phyloP scores from a whole-genome alignment of 2,797 vertebrate species.

The Psittacula echo region DNA sequence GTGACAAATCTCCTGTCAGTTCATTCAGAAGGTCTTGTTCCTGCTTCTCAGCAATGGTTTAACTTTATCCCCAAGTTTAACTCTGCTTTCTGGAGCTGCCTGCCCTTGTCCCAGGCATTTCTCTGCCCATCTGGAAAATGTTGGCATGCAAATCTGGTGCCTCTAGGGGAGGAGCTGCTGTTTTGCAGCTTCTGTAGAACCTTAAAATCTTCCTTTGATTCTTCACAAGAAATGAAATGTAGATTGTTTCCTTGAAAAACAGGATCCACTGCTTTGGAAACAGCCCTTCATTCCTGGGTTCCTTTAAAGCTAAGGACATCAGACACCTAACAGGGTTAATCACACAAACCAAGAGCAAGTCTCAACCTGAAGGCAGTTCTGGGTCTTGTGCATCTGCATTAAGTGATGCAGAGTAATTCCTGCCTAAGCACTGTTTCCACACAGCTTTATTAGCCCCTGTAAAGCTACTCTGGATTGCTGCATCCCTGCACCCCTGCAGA shows the following conservation, averaged over 20 bases:
- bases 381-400: slow-evolving; percentile 36
- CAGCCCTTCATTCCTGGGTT: slow-evolving; percentile 56
- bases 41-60: background rate
- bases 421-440: slow-evolving; percentile 55
- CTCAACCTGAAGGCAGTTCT: slow-evolving; percentile 52
- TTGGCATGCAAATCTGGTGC: background rate
- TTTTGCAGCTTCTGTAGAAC: slow-evolving; percentile 42
- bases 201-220: slow-evolving; percentile 62
- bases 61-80: background rate
- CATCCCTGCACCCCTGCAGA: background rate
- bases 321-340: slow-evolving; percentile 63
- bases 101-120: background rate
- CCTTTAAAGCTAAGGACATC: slow-evolving; percentile 65
- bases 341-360: slow-evolving; percentile 57
- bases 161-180: slow-evolving; percentile 28
- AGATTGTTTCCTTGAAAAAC: slow-evolving; percentile 73
- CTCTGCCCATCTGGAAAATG: background rate
- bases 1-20: background rate
- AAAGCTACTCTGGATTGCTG: background rate
- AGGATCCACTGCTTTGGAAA: slow-evolving; percentile 64
- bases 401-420: slow-evolving; percentile 37
- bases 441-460: background rate
- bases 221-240: slow-evolving; percentile 64
- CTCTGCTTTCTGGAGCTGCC: background rate
- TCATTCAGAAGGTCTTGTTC: background rate